phyloP scores from a whole-genome alignment of 1,140 invertebrate genomes.

The Drosophila ogumai region DNA sequence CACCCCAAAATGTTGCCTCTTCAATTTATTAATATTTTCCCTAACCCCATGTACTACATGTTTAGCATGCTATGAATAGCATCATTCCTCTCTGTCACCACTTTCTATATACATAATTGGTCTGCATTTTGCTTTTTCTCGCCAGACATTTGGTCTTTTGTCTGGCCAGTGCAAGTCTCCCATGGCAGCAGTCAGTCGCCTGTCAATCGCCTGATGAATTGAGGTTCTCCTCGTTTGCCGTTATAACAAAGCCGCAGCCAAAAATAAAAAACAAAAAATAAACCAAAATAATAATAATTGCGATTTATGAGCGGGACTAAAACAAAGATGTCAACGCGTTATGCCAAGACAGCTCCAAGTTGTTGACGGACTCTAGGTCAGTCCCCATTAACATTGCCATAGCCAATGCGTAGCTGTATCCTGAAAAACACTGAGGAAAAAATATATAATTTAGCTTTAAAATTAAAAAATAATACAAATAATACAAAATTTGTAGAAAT shows the following conservation, averaged over 20 bases:
- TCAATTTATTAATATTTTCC: slow-evolving; percentile 19
- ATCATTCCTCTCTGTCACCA: slow-evolving; percentile 20
- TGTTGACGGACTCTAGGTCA: slow-evolving; percentile 55
- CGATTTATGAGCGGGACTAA: slow-evolving; percentile 40
- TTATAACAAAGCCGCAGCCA: slow-evolving; percentile 35
- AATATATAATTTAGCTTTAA: background rate
- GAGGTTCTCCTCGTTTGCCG: slow-evolving; percentile 59
- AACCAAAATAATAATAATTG: slow-evolving; percentile 29
- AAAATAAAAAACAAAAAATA: background rate
- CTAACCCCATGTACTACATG: slow-evolving; percentile 3
- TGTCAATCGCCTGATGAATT: slow-evolving; percentile 74
- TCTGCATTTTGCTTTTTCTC: slow-evolving; percentile 29
- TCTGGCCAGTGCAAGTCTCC: slow-evolving; percentile 24
- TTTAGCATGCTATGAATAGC: slow-evolving; percentile 28
- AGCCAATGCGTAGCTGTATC: slow-evolving; percentile 15
- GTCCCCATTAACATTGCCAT: slow-evolving; percentile 27
- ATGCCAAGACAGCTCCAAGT: slow-evolving; percentile 35
- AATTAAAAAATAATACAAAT: background rate
- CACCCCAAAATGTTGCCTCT: background rate
- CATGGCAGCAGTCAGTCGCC: slow-evolving; percentile 22
- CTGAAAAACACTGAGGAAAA: background rate
- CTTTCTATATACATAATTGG: slow-evolving; percentile 34
- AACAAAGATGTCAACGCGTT: slow-evolving; percentile 49
- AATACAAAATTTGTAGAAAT: background rate
- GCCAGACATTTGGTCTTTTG: slow-evolving; percentile 40